Evolutionary conservation across 2,888 invertebrate genomes (phyloP).

Genomic region (Anagyrus pseudococci): DNA sequence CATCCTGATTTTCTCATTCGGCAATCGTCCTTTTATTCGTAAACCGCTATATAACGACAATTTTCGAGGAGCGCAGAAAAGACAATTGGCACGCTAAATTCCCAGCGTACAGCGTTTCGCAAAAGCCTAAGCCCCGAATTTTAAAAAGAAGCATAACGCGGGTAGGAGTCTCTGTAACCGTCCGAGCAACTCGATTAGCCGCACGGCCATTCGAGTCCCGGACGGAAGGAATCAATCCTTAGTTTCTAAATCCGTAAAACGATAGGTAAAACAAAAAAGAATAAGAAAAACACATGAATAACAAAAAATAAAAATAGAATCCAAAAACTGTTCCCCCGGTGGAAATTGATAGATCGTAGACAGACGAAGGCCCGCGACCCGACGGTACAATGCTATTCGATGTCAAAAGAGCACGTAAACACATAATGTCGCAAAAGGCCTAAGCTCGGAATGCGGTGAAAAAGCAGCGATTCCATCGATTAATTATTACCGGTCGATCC

Average conservation of each 20-base stretch:
- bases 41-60: no score
- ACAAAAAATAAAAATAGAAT: slow-evolving; percentile 48
- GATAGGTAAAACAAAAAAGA: slow-evolving; percentile 44
- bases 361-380: background rate
- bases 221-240: slow-evolving; percentile 53
- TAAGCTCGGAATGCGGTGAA: slow-evolving; percentile 18
- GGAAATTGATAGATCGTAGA: background rate
- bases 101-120: slow-evolving; percentile 43
- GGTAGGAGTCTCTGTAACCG: slow-evolving; percentile 61
- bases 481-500: background rate
- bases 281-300: slow-evolving; percentile 44
- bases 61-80: slow-evolving; percentile 25
- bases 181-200: slow-evolving; percentile 52
- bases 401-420: background rate
- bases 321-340: slow-evolving; percentile 26
- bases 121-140: slow-evolving; percentile 49
- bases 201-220: slow-evolving; percentile 51
- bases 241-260: slow-evolving; percentile 51
- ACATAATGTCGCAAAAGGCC: slow-evolving; percentile 23
- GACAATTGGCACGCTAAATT: slow-evolving; percentile 6
- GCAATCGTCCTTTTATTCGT: slow-evolving; percentile 47
- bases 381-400: background rate
- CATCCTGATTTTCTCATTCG: slow-evolving; percentile 60
- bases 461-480: background rate
- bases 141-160: slow-evolving; percentile 62